Evolutionary conservation across 2,113 vertebrate genomes (phyloP), one percentile per base, ranked within the genome.

Genomic region (Geothlypis trichas): DNA sequence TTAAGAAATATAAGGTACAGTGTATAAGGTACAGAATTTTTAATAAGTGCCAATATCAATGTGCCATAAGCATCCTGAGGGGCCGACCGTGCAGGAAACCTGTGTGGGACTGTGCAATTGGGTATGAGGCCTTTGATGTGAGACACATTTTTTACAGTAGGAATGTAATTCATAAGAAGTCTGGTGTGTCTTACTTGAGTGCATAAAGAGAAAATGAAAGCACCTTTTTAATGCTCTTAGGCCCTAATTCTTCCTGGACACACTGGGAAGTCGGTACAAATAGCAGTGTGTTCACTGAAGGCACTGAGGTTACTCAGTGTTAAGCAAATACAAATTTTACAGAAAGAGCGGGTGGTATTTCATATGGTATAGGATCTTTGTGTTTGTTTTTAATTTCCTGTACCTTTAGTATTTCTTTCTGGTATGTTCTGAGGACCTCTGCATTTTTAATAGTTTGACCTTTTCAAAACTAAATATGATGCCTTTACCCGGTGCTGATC

Each of bases 391-490:
- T 77, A 41, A 62, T 86, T 82, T 90, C 57, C 68, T 47, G 52
- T 84, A 44, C 57, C 5, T 84, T 88, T 88, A 86, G 19, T 57
- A 65, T 44, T 94, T 96, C 63, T 92, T 93, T 89, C 65, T 84
- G 83, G n/a, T 78, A 31, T 58, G 26, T 83, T 94, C 92, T 81
- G 61, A 96, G 57, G 65, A 88, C 49, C 61, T 89, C 65, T 89
- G 52, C 28, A 44, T 84, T 93, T 96, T 63, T 63, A 83, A 83
- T 44, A 84, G 39, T n/a, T 77, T 55, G 35, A 84, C n/a, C 30
- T 93, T 94, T 89, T 41, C 57, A 90, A 93, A 92, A n/a, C 22
- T 42, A 75, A 88, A 67, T 75, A 10, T 23, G 76, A 66, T 23
- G 28, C 35, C 47, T 67, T 97, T 81, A 63, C 57, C 23, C 52